These are phyloP conservation scores for Cyprinus carpio DNA, from an alignment of 2,113 vertebrate genomes.

Conservation along the genomic window DNA sequence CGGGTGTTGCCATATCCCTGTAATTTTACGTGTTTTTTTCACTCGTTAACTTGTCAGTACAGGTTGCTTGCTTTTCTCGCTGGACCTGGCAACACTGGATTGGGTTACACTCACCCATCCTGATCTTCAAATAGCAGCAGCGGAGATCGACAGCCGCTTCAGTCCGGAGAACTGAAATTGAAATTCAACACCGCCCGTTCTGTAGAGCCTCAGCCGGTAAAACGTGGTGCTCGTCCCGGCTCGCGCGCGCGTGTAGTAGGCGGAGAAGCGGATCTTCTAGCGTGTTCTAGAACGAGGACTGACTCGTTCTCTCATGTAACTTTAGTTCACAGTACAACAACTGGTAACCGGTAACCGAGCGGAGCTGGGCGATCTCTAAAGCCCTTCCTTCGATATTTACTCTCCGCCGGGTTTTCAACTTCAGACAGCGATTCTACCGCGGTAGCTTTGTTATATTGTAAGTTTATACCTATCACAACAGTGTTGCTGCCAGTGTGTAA, in stretches of 20 bases:
- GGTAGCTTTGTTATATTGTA: neutral
- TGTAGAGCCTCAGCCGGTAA: neutral
- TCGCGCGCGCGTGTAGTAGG: too few relatives aligned
- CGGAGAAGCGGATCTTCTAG: constrained; percentile 17
- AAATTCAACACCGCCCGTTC: constrained; percentile 44
- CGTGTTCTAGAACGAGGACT: neutral
- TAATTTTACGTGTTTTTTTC: neutral
- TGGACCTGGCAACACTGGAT: constrained; percentile 11
- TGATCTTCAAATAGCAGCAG: constrained; percentile 50
- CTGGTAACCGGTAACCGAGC: neutral
- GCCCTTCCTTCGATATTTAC: neutral
- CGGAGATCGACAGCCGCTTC: neutral
- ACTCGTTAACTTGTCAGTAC: accelerated
- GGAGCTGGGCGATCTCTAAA: neutral
- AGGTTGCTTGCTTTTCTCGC: neutral
- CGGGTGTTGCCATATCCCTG: neutral
- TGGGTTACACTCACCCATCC: constrained; percentile 18
- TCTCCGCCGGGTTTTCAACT: neutral
- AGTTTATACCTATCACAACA: neutral
- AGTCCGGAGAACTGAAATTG: constrained; percentile 46
- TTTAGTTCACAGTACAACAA: neutral
- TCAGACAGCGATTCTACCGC: neutral
- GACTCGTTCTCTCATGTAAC: neutral
- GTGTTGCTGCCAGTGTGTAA: neutral
- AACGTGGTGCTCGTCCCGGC: neutral